These are phyloP conservation scores for Drosophila affinis DNA, from an alignment of 2,888 invertebrate genomes.

Conservation along the genomic window DNA sequence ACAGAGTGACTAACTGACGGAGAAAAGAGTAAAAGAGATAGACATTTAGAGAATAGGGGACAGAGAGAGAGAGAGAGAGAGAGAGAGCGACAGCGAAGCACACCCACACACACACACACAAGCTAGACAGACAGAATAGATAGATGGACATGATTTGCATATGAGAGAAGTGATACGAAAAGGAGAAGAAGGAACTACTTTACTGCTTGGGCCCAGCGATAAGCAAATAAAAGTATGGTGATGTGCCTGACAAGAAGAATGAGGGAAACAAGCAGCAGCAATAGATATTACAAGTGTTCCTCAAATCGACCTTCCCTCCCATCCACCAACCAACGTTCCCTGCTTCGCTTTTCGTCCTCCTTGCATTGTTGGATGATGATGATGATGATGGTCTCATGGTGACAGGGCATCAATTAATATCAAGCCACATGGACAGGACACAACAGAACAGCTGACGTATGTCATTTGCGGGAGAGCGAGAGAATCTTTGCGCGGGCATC, in stretches of 20 bases:
- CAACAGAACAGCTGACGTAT: conserved; percentile 52
- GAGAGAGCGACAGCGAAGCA: too few species aligned
- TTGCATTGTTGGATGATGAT: background rate
- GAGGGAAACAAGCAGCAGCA: background rate
- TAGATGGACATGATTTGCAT: conserved; percentile 58
- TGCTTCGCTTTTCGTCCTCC: background rate
- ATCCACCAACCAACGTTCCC: background rate
- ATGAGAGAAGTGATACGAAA: conserved; percentile 11
- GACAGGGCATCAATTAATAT: conserved; percentile 43
- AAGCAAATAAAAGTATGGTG: conserved; percentile 27
- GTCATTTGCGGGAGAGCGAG: conserved; percentile 39
- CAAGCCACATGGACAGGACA: background rate
- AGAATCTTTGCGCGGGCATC: conserved; percentile 42
- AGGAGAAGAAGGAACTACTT: conserved; percentile 14
- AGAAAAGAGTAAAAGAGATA: background rate
- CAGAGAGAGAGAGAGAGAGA: too few species aligned
- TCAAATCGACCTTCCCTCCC: background rate
- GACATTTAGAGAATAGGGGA: background rate
- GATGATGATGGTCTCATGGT: conserved; percentile 12
- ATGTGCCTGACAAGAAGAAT: conserved; percentile 38
- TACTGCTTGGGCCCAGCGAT: conserved; percentile 28
- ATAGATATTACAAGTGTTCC: background rate
- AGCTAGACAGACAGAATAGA: background rate
- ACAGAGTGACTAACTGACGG: conserved; percentile 11
- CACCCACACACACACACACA: background rate